phyloP scores from a whole-genome alignment of 2,113 vertebrate species.

The Glaucomys volans region DNA sequence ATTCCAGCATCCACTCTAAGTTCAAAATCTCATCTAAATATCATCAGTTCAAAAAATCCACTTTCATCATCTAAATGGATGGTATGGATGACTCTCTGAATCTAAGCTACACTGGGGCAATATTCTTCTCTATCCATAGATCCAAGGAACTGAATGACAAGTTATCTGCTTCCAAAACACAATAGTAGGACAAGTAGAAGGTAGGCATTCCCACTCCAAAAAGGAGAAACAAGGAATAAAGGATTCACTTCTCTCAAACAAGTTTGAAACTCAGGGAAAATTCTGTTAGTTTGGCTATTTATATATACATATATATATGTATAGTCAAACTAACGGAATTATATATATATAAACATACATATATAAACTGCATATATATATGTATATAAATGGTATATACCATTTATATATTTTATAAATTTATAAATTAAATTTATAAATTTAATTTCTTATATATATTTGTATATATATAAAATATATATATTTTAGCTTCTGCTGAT shows the following conservation, averaged over 20 bases:
- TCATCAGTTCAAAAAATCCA: background rate
- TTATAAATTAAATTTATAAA: no score
- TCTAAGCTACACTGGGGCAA: background rate
- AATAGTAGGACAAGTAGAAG: background rate
- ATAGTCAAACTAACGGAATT: no score
- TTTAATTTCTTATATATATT: no score
- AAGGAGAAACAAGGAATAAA: background rate
- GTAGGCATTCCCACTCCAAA: background rate
- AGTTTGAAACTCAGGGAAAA: background rate
- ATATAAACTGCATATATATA: no score
- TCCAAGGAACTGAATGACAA: background rate
- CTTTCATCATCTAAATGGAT: background rate
- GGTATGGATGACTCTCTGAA: background rate
- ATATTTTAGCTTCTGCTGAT: no score
- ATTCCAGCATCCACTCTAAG: background rate
- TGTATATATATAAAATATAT: no score
- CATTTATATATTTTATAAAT: no score
- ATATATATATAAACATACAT: no score
- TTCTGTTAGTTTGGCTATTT: no score
- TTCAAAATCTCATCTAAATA: slow-evolving; percentile 6
- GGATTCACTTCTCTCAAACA: background rate
- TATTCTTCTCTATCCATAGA: background rate
- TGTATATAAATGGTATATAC: no score
- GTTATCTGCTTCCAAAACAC: background rate
- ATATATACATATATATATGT: no score